phyloP scores from a whole-genome alignment of 1,140 invertebrate genomes.

The Adelges cooleyi region DNA sequence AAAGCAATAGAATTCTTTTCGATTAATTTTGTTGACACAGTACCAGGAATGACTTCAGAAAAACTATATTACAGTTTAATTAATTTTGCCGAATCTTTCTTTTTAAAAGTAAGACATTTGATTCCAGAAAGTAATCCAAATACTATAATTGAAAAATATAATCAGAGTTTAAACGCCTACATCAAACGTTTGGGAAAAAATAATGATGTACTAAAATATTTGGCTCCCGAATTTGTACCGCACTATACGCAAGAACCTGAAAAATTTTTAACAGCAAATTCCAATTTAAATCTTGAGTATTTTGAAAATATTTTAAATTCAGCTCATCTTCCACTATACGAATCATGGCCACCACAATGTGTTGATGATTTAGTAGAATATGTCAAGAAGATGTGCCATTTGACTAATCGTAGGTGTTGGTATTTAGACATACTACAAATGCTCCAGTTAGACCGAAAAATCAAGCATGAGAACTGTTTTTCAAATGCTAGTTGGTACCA shows the following conservation, averaged over 20 bases:
- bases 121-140: background rate
- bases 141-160: background rate
- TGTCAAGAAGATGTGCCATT: background rate
- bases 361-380: background rate
- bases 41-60: background rate
- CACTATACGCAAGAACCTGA: background rate
- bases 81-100: background rate
- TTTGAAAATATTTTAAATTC: background rate
- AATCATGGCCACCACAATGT: background rate
- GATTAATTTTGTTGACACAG: background rate
- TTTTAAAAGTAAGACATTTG: background rate
- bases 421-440: constrained; percentile 15
- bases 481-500: background rate
- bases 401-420: constrained; percentile 14
- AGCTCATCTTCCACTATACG: background rate
- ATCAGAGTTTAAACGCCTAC: background rate
- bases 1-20: constrained; percentile 2
- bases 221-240: background rate
- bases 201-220: background rate
- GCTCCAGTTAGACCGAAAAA: background rate
- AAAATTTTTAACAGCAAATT: background rate
- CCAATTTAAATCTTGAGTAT: background rate
- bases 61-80: constrained; percentile 5
- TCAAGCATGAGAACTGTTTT: background rate
- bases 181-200: background rate